These are phyloP conservation scores for Sylvilagus bachmani DNA, from an alignment of 2,113 vertebrate genomes.

Conservation along the genomic window DNA sequence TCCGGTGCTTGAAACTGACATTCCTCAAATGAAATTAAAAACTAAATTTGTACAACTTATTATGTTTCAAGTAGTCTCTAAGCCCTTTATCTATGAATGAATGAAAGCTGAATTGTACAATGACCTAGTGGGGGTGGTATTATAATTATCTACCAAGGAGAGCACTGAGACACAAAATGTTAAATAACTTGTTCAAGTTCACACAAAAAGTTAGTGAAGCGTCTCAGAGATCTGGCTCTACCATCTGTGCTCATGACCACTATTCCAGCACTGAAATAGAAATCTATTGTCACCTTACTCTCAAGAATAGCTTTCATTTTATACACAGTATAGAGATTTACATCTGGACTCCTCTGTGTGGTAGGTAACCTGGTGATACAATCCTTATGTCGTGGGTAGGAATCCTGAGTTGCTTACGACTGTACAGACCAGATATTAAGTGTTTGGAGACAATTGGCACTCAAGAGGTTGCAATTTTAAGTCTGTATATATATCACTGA, in stretches of 20 bases:
- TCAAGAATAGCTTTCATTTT: not conserved
- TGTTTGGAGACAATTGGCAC: not conserved
- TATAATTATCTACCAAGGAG: not conserved
- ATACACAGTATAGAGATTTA: not conserved
- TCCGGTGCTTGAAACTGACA: not conserved
- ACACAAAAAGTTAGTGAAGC: not conserved
- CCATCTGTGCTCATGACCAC: not conserved
- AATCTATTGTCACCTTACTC: not conserved
- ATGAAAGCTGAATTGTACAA: no score
- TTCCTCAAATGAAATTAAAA: not conserved
- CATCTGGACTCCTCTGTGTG: not conserved
- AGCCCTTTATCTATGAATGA: not conserved
- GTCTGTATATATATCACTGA: not conserved
- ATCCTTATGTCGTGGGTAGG: not conserved
- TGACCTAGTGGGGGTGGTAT: not conserved
- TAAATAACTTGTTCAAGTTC: not conserved
- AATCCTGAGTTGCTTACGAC: not conserved
- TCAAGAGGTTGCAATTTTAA: not conserved
- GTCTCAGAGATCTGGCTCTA: not conserved
- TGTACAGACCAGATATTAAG: not conserved
- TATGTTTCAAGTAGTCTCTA: not conserved
- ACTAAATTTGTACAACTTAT: not conserved
- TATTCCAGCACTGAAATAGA: not conserved
- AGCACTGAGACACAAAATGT: not conserved
- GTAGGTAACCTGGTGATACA: no score